phyloP scores from a whole-genome alignment of 2,888 invertebrate genomes.

The Stramonita haemastoma region DNA sequence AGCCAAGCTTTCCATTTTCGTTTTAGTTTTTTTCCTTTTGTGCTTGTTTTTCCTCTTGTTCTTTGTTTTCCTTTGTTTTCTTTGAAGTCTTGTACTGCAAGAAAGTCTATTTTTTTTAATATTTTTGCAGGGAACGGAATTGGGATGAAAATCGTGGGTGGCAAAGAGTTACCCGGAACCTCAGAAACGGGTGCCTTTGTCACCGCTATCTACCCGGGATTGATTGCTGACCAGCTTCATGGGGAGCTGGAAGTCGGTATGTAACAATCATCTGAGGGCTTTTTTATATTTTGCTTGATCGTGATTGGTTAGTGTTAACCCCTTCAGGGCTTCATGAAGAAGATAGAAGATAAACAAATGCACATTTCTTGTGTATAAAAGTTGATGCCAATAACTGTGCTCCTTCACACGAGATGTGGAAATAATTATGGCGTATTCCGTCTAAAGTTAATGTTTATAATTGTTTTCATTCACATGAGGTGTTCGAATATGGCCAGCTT shows the following conservation, averaged over 20 bases:
- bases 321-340: no score
- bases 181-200: constrained; percentile 81
- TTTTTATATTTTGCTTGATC: not conserved
- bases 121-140: constrained; percentile 78
- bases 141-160: constrained; percentile 82
- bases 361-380: no score
- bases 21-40: not conserved
- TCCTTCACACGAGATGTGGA: no score
- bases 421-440: no score
- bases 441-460: no score
- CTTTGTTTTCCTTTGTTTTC: not conserved
- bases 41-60: not conserved
- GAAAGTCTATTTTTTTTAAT: not conserved
- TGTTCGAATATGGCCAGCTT: no score
- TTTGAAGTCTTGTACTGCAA: not conserved
- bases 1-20: no score
- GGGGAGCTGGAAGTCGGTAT: constrained; percentile 82
- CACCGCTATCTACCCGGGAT: constrained; percentile 80
- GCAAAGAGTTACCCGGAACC: constrained; percentile 80
- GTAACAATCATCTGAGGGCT: constrained; percentile 24
- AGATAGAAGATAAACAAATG: no score
- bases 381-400: no score
- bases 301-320: no score
- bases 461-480: no score
- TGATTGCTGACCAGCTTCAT: constrained; percentile 80